Conservation (phyloP, 2,888 invertebrate species). For the Salticus scenicus region DNA sequence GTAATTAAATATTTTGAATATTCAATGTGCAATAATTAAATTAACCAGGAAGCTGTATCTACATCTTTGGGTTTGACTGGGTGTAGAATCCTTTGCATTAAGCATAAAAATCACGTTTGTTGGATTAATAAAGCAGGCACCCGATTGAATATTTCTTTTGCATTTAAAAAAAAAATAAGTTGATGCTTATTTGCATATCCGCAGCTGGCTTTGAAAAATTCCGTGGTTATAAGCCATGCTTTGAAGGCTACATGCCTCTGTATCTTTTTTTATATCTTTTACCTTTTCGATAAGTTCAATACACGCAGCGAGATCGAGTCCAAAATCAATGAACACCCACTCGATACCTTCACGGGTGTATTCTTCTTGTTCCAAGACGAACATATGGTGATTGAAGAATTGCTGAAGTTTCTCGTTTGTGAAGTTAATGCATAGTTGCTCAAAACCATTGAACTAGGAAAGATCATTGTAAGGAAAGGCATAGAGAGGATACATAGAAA, state of each 20-base stretch:
- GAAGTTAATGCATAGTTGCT: conserved; percentile 99
- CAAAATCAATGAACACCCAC: conserved; percentile 99
- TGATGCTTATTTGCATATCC: conserved; percentile 4
- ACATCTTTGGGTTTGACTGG: background rate
- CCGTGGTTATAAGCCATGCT: conserved; percentile 12
- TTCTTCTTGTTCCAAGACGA: conserved; percentile 99
- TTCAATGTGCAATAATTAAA: too few relatives aligned
- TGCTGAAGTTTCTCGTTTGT: conserved; percentile 99
- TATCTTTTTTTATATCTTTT: conserved; percentile 73
- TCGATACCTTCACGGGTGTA: conserved; percentile 97
- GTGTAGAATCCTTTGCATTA: background rate
- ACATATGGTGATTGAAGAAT: conserved; percentile 99
- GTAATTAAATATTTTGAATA: too few relatives aligned
- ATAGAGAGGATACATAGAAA: conserved; percentile 24
- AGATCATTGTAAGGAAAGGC: background rate
- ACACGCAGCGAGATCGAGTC: conserved; percentile 98
- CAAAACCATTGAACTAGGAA: conserved; percentile 95
- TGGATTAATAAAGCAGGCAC: background rate
- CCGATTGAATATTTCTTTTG: background rate
- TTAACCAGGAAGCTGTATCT: background rate
- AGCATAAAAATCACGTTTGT: background rate
- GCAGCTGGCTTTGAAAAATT: background rate
- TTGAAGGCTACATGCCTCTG: conserved; percentile 19
- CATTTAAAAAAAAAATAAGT: background rate
- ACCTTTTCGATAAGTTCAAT: conserved; percentile 99